A percentile compares a stretch with the other conserved stretches of the same genome.
Conservation (phyloP, 2,888 invertebrate genomes). For the Odiellus spinosus region DNA sequence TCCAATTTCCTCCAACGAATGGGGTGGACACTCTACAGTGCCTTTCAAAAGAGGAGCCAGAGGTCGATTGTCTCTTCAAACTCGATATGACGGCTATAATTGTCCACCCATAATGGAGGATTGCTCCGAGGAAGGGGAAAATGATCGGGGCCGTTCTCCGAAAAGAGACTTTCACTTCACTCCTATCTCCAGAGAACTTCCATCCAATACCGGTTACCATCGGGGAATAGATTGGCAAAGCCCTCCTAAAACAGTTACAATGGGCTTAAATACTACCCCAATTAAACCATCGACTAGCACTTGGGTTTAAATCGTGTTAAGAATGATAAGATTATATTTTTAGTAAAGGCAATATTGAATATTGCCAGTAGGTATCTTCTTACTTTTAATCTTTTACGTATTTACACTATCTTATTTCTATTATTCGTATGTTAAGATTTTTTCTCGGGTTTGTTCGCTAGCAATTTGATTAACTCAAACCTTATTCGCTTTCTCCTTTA, state of each 20-base stretch:
- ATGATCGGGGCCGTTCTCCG: background rate
- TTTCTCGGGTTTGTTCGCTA: too few relatives aligned
- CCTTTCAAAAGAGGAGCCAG: constrained; percentile 35
- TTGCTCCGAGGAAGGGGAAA: constrained; percentile 16
- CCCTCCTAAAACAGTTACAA: too few relatives aligned
- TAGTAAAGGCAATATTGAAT: too few relatives aligned
- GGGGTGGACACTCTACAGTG: constrained; percentile 9
- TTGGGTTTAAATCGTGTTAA: constrained; percentile 10
- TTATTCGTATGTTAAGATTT: too few relatives aligned
- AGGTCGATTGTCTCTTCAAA: constrained; percentile 29
- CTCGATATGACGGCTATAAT: constrained; percentile 8
- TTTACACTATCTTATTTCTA: too few relatives aligned
- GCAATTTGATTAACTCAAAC: too few relatives aligned
- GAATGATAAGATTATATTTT: too few relatives aligned
- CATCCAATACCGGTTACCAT: background rate
- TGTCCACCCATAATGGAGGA: constrained; percentile 19
- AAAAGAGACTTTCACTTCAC: too few relatives aligned
- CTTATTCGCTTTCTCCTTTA: too few relatives aligned
- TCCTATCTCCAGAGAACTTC: background rate
- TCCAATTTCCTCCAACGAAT: constrained; percentile 3
- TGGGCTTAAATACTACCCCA: background rate
- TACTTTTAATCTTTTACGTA: too few relatives aligned
- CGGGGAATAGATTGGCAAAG: too few relatives aligned
- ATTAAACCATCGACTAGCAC: constrained; percentile 11
- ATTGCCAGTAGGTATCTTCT: too few relatives aligned